These are phyloP conservation scores for Pseudolaguvia tuberculata DNA, from an alignment of 2,113 vertebrate genomes.

Conservation along the genomic window DNA sequence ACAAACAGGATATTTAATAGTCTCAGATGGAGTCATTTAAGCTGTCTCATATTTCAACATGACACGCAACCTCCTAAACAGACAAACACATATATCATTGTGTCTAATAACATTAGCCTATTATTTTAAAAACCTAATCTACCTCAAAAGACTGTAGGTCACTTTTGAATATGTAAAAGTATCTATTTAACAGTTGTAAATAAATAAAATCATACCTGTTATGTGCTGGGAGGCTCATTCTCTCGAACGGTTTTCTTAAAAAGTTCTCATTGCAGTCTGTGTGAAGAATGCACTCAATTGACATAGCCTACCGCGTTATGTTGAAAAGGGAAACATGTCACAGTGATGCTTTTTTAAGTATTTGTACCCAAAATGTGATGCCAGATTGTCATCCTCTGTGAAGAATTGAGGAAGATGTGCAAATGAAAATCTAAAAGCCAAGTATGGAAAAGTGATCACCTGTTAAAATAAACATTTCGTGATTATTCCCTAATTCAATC, in stretches of 20 bases:
- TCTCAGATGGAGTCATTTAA: slow-evolving; percentile 34
- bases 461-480: slow-evolving; percentile 34
- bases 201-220: slow-evolving; percentile 57
- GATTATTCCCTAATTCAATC: slow-evolving; percentile 37
- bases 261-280: slow-evolving; percentile 50
- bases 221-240: slow-evolving; percentile 25
- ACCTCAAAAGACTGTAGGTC: no score
- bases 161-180: no score
- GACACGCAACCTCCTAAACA: slow-evolving; percentile 22
- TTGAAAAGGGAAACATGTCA: slow-evolving; percentile 7
- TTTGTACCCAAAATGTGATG: slow-evolving; percentile 50
- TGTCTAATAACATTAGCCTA: not conserved
- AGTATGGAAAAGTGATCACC: slow-evolving; percentile 32
- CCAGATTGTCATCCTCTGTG: slow-evolving; percentile 5
- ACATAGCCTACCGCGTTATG: slow-evolving; percentile 4
- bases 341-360: slow-evolving; percentile 43
- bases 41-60: slow-evolving; percentile 33
- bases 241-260: slow-evolving; percentile 38
- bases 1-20: slow-evolving; percentile 33
- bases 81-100: slow-evolving; percentile 7
- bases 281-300: slow-evolving; percentile 49
- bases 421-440: slow-evolving; percentile 22
- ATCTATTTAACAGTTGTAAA: no score
- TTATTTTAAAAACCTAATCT: no score
- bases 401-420: slow-evolving; percentile 13